Conservation (phyloP, 2,797 vertebrate species). For the Pogoniulus pusillus region DNA sequence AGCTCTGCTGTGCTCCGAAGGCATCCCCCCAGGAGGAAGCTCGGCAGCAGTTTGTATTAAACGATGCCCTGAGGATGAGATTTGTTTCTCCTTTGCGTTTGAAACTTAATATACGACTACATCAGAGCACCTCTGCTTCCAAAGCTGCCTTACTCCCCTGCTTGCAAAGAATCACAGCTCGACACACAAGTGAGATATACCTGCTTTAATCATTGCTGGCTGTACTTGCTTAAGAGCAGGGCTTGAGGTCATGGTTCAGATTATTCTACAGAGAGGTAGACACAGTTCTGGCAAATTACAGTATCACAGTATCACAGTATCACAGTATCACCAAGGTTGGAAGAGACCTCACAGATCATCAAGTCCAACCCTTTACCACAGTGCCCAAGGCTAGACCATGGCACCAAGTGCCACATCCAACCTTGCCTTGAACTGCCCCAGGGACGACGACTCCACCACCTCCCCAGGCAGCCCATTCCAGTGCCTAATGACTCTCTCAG, state of each 20-base stretch:
- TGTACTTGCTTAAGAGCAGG: neutral
- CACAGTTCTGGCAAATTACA: neutral
- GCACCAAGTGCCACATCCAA: no score
- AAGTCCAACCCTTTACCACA: no score
- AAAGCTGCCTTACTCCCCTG: neutral
- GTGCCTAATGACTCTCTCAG: no score
- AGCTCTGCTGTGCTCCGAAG: neutral
- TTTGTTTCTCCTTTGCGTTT: neutral
- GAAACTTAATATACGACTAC: neutral
- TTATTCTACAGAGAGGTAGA: neutral
- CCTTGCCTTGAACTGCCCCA: no score
- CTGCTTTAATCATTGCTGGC: neutral
- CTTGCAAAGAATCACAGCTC: neutral
- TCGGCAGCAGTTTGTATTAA: neutral
- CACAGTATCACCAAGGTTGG: no score
- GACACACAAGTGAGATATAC: neutral
- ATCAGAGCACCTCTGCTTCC: neutral
- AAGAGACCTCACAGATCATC: no score
- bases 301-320: no score
- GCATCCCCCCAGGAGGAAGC: neutral
- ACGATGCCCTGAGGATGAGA: conserved; percentile 10
- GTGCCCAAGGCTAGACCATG: no score
- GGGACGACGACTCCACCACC: no score
- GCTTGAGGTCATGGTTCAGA: neutral
- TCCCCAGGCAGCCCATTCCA: no score